These are phyloP conservation scores for Cephus spinipes DNA, from an alignment of 2,888 invertebrate species.

Conservation along the genomic window DNA sequence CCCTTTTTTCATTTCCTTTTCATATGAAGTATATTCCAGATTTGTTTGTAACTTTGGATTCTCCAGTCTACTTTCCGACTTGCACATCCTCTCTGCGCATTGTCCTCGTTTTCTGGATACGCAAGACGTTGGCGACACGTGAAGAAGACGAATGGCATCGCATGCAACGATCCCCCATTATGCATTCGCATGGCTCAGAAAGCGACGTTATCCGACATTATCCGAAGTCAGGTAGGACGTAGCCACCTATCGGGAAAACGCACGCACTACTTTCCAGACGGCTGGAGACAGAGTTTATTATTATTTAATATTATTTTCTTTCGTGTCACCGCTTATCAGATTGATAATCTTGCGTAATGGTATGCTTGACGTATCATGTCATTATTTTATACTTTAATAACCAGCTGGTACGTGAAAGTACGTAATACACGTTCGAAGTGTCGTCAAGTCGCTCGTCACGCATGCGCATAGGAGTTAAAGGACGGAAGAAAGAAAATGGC, in stretches of 20 bases:
- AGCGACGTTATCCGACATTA: not conserved
- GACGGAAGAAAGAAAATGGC: not conserved
- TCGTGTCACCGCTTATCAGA: not conserved
- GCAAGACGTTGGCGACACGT: not conserved
- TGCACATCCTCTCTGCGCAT: not conserved
- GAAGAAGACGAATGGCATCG: conserved; percentile 1
- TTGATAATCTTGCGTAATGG: not conserved
- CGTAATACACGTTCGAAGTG: not conserved
- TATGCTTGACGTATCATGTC: not conserved
- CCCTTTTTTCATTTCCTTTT: not conserved
- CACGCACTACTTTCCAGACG: not conserved
- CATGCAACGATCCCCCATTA: conserved; percentile 1
- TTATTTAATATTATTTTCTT: not conserved
- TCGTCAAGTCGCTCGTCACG: not conserved
- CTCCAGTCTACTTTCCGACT: not conserved
- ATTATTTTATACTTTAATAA: not conserved
- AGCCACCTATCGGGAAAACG: not conserved
- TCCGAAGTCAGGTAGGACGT: not conserved
- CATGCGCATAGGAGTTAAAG: not conserved
- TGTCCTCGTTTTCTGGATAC: conserved; percentile 1
- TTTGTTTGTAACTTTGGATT: not conserved
- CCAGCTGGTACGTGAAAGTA: not conserved
- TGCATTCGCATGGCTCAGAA: not conserved
- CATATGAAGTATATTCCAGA: not conserved
- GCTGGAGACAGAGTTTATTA: not conserved